A percentile compares a stretch with the other conserved stretches of the same genome.
Evolutionary conservation across 2,797 vertebrate species (phyloP).

Genomic region (Protonibea diacanthus): DNA sequence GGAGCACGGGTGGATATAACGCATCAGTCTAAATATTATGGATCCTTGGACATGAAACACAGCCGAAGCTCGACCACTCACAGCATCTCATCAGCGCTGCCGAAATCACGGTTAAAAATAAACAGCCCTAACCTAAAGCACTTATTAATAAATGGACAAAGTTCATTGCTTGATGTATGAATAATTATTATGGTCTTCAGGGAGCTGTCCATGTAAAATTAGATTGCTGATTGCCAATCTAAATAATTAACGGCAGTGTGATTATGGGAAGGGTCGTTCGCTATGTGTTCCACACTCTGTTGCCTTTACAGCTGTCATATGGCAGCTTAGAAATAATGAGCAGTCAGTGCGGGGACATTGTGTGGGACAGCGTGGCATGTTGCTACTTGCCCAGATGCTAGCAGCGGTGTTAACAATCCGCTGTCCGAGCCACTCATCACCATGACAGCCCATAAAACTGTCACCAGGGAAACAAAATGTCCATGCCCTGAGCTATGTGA

Average conservation of each 20-base stretch:
- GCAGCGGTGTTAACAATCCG: conserved; percentile 42
- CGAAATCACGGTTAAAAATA: conserved; percentile 62
- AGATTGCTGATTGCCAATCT: conserved; percentile 72
- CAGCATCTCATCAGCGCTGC: conserved; percentile 58
- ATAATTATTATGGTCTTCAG: conserved; percentile 73
- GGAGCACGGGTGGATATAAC: conserved; percentile 26
- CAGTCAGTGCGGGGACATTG: conserved; percentile 50
- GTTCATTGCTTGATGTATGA: conserved; percentile 73
- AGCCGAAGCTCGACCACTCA: conserved; percentile 29
- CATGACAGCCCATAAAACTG: conserved; percentile 76
- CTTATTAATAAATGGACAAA: conserved; percentile 76
- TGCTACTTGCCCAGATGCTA: conserved; percentile 63
- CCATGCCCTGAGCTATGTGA: conserved; percentile 61
- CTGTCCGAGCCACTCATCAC: conserved; percentile 71
- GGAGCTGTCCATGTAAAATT: conserved; percentile 74
- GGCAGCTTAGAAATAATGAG: conserved; percentile 67
- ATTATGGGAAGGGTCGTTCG: conserved; percentile 64
- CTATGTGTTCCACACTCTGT: conserved; percentile 46
- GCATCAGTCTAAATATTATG: conserved; percentile 41
- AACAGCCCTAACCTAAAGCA: conserved; percentile 70
- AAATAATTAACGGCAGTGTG: conserved; percentile 75
- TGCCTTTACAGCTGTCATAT: conserved; percentile 65
- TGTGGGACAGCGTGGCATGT: conserved; percentile 62
- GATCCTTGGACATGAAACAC: conserved; percentile 30
- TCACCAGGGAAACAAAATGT: conserved; percentile 70